Evolutionary conservation across 2,797 vertebrate genomes (phyloP).

Genomic region (Phalanger gymnotis): DNA sequence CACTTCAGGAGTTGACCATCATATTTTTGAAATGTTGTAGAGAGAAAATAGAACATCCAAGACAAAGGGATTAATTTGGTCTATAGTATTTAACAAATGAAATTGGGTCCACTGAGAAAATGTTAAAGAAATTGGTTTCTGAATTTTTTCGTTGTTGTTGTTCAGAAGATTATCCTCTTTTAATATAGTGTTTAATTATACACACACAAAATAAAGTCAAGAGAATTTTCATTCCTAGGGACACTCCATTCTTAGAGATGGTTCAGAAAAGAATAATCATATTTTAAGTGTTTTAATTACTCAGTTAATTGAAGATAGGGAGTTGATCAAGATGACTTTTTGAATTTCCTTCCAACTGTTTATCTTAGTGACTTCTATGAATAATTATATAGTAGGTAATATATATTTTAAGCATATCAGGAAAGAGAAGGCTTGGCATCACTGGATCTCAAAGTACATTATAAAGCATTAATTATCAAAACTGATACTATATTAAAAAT

Average conservation of each 20-base stretch:
- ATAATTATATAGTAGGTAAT: neutral
- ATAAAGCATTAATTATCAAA: neutral
- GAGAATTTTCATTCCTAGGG: neutral
- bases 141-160: neutral
- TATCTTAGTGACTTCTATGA: neutral
- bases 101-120: neutral
- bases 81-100: neutral
- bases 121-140: neutral
- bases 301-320: neutral
- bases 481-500: neutral
- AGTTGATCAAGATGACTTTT: neutral
- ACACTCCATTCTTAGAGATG: neutral
- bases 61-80: neutral
- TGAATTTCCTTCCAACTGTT: neutral
- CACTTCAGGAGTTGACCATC: neutral
- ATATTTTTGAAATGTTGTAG: neutral
- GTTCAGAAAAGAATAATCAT: neutral
- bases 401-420: neutral
- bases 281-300: neutral
- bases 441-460: neutral
- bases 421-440: neutral
- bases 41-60: neutral
- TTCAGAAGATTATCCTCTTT: neutral
- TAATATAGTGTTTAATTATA: neutral
- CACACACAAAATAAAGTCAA: neutral